Evolutionary conservation across 2,113 vertebrate species (phyloP), one percentile per base, ranked within the genome.

Genomic region (Ramphastos sulfuratus): DNA sequence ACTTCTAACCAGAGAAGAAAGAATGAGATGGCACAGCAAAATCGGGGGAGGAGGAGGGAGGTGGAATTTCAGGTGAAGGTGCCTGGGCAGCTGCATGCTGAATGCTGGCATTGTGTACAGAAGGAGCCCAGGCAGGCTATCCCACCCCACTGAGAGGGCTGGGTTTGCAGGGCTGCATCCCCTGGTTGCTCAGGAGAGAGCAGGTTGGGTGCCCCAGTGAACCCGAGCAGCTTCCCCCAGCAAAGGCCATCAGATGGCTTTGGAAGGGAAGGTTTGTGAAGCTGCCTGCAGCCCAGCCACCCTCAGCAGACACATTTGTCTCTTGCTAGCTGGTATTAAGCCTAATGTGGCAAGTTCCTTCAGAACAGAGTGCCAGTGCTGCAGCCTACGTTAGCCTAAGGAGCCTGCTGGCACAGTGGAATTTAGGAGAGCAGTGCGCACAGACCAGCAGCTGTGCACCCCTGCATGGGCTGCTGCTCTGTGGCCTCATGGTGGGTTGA

Each of bases 61-160:
- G 37, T 10, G 10, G 37, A 66, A 15, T 6, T 58, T 73, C 11
- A 70, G 61, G 5, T 35, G 52, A 65, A 28, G 10, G 42, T 56
- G 12, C 18, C 8, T 15, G 17, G 44, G 3, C 66, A 31, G 31
- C 60, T 82, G 54, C 0, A 2, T 1, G 6, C 10, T 54, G 28
- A 14, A 20, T 12, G 15, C 37, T 7, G 9, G n/a, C 1, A 1
- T 16, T 25, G 42, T 1, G 1, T 30, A 12, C 1, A 0, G 6
- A 17, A 12, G 35, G 55, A 89, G 44, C 9, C 13, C 14, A 6
- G 31, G 63, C 25, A 42, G 6, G 27, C 16, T 27, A 6, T 72
- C 31, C 25, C 27, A 18, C 21, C 25, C 19, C 37, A 18, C 19
- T 18, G 60, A 63, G 20, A 18, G 42, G 31, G 10, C 15, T 46